Base-by-base conservation (phyloP, 2,797 vertebrate species). In the Neostethus bicornis region DNA sequence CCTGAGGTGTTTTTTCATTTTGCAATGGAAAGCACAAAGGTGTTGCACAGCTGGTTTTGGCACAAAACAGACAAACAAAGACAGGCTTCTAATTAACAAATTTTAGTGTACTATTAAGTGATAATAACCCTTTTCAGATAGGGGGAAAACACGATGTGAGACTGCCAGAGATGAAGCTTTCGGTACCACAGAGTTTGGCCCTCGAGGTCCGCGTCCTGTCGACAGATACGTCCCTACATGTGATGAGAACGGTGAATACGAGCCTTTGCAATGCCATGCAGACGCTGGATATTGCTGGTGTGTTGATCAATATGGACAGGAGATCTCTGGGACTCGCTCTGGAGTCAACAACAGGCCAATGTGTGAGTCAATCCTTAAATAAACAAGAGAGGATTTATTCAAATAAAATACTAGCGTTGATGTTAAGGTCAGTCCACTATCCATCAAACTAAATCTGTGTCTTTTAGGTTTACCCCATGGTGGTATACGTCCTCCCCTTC, bases 251-350 rank as follows among this genome's bases (percentile, higher is more conserved):
- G 97, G 97, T 0, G 86, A 89, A 41, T 98, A 96, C 1, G 52
- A 78, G 3, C 90, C 96, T 32, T 89, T 85, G 14, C 97, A 99
- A 86, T 99, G 96, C 79, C 94, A 96, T 1, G 37, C 66, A 46
- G 85, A 88, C 87, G 89, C 75, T 0, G 94, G 94, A 1, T 87
- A 95, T 56, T 98, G 97, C 70, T 99, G 97, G 97, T 99, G 97
- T 1, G 95, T 98, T 75, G 92, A 96, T 60, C 77, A 78, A 0
- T 83, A 90, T 0, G 96, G 97, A 17, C 92, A 91, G 8, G 95
- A 98, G 84, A 88, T 98, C 50, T 84, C 89, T 2, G 96, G 93
- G 43, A 95, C 93, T 41, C 92, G 92, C 56, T 91, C 93, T 0
- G 79, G 85, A 4, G 89, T 90, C 0, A 93, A 92, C 50, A 87